Evolutionary conservation across 1,140 invertebrate species (phyloP).

Genomic region (Sycophaga agraensis): DNA sequence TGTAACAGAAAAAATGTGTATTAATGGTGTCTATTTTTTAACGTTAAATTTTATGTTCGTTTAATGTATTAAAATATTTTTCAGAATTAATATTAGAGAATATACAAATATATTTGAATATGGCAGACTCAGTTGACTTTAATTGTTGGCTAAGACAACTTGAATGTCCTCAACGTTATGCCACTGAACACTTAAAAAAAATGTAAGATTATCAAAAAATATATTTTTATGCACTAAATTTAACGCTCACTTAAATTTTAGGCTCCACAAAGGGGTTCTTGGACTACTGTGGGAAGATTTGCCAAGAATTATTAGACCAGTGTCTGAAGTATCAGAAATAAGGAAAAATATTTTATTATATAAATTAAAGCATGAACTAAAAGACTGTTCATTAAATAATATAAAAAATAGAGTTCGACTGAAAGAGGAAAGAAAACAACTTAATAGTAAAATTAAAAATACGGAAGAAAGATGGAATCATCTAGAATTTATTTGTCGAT

Average conservation of each 20-base stretch:
- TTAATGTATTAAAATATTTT: too few species aligned
- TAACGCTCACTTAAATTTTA: constrained; percentile 18
- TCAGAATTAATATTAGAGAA: not conserved
- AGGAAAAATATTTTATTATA: constrained; percentile 49
- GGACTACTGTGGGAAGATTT: constrained; percentile 48
- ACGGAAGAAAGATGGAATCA: constrained; percentile 42
- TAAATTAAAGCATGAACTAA: constrained; percentile 37
- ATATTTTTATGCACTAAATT: not conserved
- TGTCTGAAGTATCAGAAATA: constrained; percentile 37
- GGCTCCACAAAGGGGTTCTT: constrained; percentile 42
- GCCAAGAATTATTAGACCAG: constrained; percentile 33
- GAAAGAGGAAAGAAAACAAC: constrained; percentile 32
- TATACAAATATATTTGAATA: constrained; percentile 3
- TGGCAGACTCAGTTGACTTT: constrained; percentile 18
- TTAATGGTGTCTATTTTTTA: too few species aligned
- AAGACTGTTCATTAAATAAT: constrained; percentile 34
- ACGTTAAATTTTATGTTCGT: too few species aligned
- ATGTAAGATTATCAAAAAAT: constrained; percentile 9
- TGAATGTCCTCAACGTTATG: constrained; percentile 18
- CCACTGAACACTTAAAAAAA: constrained; percentile 6
- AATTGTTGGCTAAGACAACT: constrained; percentile 20
- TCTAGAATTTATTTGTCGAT: constrained; percentile 39
- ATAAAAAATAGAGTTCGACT: constrained; percentile 36
- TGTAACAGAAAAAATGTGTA: too few species aligned
- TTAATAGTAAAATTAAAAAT: constrained; percentile 37